Conservation (phyloP, 1,140 invertebrate species). For the Drosophila bipectinata region DNA sequence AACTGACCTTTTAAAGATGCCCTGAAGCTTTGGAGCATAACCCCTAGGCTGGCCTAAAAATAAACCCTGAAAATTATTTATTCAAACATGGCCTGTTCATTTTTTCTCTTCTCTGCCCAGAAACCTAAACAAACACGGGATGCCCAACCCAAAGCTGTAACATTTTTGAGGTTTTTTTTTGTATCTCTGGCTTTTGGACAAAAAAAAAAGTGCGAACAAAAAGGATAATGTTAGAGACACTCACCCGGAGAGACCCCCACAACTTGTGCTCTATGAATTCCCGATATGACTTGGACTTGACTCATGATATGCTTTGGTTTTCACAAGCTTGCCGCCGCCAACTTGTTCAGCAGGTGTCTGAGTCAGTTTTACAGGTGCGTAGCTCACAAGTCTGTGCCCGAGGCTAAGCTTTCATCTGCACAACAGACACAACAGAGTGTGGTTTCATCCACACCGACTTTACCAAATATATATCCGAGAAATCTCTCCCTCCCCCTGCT, state of each 20-base stretch:
- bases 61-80: constrained; percentile 38
- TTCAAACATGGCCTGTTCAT: constrained; percentile 43
- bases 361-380: constrained; percentile 49
- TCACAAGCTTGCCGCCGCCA: constrained; percentile 41
- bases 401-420: constrained; percentile 10
- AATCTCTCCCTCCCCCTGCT: constrained; percentile 16
- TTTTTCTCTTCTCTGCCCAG: constrained; percentile 15
- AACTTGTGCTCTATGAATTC: too few relatives aligned
- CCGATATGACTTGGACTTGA: constrained; percentile 5
- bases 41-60: constrained; percentile 7
- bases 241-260: background rate
- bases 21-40: constrained; percentile 7
- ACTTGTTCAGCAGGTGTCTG: constrained; percentile 62
- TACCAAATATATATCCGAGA: constrained; percentile 17
- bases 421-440: background rate
- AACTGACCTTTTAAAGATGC: background rate
- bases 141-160: too few relatives aligned
- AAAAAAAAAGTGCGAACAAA: constrained; percentile 49
- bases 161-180: background rate
- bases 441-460: background rate
- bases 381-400: constrained; percentile 3
- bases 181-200: constrained; percentile 5
- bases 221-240: constrained; percentile 61
- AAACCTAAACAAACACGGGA: constrained; percentile 57
- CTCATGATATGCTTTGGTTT: constrained; percentile 53